Percentiles rank a stretch among this genome's conserved stretches.
phyloP scores from a whole-genome alignment of 2,797 vertebrate species.

The Tragopan temminckii region DNA sequence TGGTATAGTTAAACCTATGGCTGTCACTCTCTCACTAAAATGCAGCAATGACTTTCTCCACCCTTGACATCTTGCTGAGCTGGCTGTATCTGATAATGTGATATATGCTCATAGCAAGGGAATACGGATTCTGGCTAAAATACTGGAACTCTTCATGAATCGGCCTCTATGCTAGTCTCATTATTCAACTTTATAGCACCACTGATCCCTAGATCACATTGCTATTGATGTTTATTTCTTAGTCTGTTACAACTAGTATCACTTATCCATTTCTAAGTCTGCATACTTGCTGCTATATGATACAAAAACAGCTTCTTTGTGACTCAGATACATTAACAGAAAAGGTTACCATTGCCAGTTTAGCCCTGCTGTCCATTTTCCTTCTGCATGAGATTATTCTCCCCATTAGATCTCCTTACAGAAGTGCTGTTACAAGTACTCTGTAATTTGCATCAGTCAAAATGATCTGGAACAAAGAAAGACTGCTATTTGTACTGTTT shows the following conservation, averaged over 20 bases:
- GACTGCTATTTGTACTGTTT: background rate
- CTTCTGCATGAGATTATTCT: constrained; percentile 9
- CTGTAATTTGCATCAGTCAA: background rate
- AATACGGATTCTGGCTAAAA: constrained; percentile 21
- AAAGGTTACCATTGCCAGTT: background rate
- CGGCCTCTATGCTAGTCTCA: background rate
- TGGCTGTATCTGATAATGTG: constrained; percentile 4
- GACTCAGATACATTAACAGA: background rate
- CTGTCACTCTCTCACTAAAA: constrained; percentile 39
- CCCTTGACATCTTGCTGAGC: constrained; percentile 67
- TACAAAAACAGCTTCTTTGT: background rate
- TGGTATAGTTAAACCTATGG: constrained; percentile 43
- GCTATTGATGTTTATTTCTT: constrained; percentile 10
- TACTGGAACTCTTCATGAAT: background rate
- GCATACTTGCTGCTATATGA: background rate
- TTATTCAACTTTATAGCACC: constrained; percentile 32
- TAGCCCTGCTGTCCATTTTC: background rate
- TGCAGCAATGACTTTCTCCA: constrained; percentile 63
- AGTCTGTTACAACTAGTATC: constrained; percentile 15
- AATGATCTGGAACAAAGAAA: background rate
- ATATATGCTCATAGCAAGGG: constrained; percentile 25
- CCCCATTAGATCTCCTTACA: background rate
- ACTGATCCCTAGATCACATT: background rate
- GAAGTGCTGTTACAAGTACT: background rate
- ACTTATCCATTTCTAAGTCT: background rate